Evolutionary conservation across 2,113 vertebrate genomes (phyloP).

Genomic region (Myodes glareolus): DNA sequence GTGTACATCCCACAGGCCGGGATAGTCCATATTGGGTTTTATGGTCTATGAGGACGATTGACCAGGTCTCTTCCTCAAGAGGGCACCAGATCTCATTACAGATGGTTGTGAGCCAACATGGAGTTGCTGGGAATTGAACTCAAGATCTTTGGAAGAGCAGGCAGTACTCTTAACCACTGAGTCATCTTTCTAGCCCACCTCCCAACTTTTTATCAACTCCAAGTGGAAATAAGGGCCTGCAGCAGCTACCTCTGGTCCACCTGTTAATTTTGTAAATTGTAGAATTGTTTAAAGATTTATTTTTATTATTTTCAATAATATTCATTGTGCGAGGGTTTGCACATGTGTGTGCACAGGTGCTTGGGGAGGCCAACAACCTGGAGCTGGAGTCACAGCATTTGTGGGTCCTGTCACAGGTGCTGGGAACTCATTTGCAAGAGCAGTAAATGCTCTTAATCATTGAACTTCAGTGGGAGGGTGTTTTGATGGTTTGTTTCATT

Average conservation of each 20-base stretch:
- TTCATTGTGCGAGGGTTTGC: not conserved
- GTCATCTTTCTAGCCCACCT: no score
- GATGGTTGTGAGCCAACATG: no score
- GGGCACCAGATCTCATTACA: no score
- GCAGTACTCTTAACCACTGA: no score
- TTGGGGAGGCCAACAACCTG: not conserved
- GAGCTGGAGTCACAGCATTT: not conserved
- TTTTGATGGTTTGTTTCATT: not conserved
- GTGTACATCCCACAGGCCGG: no score
- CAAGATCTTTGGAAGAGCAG: no score
- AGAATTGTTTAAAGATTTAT: not conserved
- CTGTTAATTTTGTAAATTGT: not conserved
- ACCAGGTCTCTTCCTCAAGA: no score
- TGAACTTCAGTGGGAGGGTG: not conserved
- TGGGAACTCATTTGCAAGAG: not conserved
- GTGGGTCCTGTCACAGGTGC: not conserved
- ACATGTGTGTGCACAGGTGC: not conserved
- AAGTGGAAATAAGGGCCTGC: not conserved
- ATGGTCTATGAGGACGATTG: no score
- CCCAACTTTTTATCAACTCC: not conserved
- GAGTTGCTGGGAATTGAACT: no score
- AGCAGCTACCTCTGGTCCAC: not conserved
- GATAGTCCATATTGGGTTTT: no score
- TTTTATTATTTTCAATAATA: not conserved
- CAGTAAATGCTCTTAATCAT: not conserved